A percentile compares a stretch with the other conserved stretches of the same genome.
These are phyloP conservation scores for Sprattus sprattus DNA, from an alignment of 2,113 vertebrate genomes.

Conservation along the genomic window DNA sequence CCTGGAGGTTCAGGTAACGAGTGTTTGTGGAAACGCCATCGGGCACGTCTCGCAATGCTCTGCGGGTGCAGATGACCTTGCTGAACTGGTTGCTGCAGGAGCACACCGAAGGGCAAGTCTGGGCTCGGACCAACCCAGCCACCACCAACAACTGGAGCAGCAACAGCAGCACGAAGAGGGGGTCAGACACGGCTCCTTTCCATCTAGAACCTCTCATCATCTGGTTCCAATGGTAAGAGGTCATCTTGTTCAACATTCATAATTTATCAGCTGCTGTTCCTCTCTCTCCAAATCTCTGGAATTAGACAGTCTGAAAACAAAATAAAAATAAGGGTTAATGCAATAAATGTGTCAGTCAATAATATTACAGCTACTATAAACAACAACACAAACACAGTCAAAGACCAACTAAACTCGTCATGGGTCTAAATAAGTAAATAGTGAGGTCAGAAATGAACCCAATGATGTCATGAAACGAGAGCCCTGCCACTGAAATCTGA, in stretches of 20 bases:
- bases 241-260: conserved; percentile 99
- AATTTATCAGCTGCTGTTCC: conserved; percentile 92
- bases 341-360: background rate
- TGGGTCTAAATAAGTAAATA: too few species aligned
- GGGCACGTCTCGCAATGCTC: conserved; percentile 71
- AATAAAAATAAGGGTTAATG: conserved; percentile 24
- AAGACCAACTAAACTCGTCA: too few species aligned
- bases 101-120: conserved; percentile 75
- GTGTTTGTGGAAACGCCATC: conserved; percentile 78
- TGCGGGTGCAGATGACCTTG: conserved; percentile 76
- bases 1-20: conserved; percentile 76
- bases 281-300: conserved; percentile 67
- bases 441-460: too few species aligned
- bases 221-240: conserved; percentile 97
- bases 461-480: too few species aligned
- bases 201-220: conserved; percentile 99
- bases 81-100: conserved; percentile 79
- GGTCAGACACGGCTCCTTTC: conserved; percentile 98
- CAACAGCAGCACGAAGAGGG: conserved; percentile 94
- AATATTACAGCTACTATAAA: background rate
- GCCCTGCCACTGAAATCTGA: background rate
- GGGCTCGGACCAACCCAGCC: conserved; percentile 84
- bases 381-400: too few species aligned
- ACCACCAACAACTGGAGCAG: conserved; percentile 96
- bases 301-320: conserved; percentile 68